Percentiles rank a stretch among this genome's conserved stretches.
phyloP scores from a whole-genome alignment of 1,140 invertebrate species.

The Bombus ignitus region DNA sequence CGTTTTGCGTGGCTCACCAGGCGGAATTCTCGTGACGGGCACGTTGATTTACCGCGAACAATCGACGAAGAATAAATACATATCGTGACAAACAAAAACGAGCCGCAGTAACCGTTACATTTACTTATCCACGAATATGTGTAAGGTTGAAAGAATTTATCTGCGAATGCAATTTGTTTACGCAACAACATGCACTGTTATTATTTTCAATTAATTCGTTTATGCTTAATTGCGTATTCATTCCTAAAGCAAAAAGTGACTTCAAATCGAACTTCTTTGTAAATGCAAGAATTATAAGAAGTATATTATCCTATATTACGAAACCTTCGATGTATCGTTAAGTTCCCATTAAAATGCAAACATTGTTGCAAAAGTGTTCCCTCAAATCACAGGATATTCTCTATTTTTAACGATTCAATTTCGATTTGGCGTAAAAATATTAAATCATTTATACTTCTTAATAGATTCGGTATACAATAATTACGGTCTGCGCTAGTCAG shows the following conservation, averaged over 20 bases:
- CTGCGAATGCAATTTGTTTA: neutral
- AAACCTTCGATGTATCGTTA: neutral
- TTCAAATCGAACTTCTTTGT: no score
- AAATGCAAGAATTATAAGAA: no score
- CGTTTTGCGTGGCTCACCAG: neutral
- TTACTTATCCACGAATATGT: neutral
- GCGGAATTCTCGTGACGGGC: neutral
- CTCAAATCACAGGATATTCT: neutral
- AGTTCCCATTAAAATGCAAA: neutral
- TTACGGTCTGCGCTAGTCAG: neutral
- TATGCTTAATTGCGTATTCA: neutral
- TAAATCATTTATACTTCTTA: neutral
- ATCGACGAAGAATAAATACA: conserved; percentile 1
- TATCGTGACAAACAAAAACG: neutral
- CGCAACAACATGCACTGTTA: no score
- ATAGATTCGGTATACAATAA: neutral
- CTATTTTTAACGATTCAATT: neutral
- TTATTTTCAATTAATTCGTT: neutral
- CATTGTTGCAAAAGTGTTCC: neutral
- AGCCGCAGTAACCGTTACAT: neutral
- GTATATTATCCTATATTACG: neutral
- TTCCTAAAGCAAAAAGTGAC: neutral
- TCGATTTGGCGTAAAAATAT: neutral
- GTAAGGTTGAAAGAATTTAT: neutral
- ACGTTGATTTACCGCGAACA: conserved; percentile 13